Evolutionary conservation across 2,888 invertebrate species (phyloP).

Genomic region (Andrena dorsata): DNA sequence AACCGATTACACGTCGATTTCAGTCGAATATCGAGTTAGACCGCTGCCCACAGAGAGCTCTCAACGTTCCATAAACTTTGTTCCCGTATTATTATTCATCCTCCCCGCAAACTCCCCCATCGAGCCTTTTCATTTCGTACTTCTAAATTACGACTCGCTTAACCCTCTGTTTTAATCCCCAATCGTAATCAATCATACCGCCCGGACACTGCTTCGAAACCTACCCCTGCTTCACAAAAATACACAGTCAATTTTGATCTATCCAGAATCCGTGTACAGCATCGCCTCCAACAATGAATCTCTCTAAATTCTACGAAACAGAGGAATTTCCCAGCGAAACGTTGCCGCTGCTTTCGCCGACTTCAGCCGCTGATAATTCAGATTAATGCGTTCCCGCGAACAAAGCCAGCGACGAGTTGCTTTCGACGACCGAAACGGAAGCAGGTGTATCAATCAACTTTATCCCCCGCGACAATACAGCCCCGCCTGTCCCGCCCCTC

Average conservation of each 20-base stretch:
- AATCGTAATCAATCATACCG: background rate
- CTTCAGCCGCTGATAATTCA: conserved; percentile 33
- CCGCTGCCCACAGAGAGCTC: background rate
- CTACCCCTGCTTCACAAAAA: background rate
- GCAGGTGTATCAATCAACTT: conserved; percentile 40
- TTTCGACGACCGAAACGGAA: conserved; percentile 40
- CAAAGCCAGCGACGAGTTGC: conserved; percentile 17
- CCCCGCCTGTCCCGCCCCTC: background rate
- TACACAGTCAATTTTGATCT: too few species aligned
- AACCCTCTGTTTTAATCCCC: background rate
- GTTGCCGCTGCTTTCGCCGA: conserved; percentile 11
- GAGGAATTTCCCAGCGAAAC: background rate
- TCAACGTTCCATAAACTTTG: background rate
- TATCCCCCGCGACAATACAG: conserved; percentile 10
- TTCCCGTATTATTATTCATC: conserved; percentile 4
- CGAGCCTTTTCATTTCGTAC: background rate
- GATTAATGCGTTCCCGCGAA: conserved; percentile 42
- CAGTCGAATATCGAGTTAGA: conserved; percentile 35
- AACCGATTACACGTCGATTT: conserved; percentile 37
- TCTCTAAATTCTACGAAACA: background rate
- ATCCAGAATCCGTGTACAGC: too few species aligned
- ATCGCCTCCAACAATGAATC: background rate
- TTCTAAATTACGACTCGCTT: background rate
- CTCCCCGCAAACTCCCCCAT: background rate
- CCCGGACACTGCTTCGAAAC: background rate